These are phyloP conservation scores for Epiblema foenella DNA, from an alignment of 2,888 invertebrate species.

Conservation along the genomic window DNA sequence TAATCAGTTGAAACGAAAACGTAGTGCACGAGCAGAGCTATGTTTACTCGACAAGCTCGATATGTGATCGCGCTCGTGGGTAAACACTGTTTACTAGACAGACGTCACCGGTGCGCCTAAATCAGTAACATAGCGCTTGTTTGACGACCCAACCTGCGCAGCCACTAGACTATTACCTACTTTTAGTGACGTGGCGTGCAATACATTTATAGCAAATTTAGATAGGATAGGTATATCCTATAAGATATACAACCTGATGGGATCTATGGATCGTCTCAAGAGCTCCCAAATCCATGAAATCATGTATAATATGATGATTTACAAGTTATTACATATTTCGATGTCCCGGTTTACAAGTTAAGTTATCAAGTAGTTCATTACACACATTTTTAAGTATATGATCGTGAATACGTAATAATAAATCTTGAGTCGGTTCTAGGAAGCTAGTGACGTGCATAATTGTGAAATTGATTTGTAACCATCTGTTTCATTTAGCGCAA, in stretches of 20 bases:
- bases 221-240: background rate
- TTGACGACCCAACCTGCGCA: background rate
- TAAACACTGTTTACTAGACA: conserved; percentile 22
- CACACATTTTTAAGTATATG: conserved; percentile 29
- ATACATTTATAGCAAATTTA: background rate
- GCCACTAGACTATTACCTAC: background rate
- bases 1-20: conserved; percentile 2
- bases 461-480: conserved; percentile 16
- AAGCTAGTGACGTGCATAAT: conserved; percentile 21
- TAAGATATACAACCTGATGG: background rate
- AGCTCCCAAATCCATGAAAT: background rate
- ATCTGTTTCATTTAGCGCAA: conserved; percentile 1
- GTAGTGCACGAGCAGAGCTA: conserved; percentile 15
- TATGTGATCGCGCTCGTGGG: conserved; percentile 10
- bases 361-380: conserved; percentile 5
- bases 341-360: background rate
- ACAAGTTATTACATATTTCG: background rate
- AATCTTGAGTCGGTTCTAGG: conserved; percentile 22
- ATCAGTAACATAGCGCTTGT: background rate
- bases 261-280: background rate
- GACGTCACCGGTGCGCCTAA: conserved; percentile 13
- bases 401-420: conserved; percentile 22
- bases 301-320: too few relatives aligned
- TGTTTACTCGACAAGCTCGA: conserved; percentile 24
- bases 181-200: conserved; percentile 1